These are phyloP conservation scores for Camelus bactrianus DNA, from an alignment of 2,113 vertebrate genomes.

Conservation along the genomic window DNA sequence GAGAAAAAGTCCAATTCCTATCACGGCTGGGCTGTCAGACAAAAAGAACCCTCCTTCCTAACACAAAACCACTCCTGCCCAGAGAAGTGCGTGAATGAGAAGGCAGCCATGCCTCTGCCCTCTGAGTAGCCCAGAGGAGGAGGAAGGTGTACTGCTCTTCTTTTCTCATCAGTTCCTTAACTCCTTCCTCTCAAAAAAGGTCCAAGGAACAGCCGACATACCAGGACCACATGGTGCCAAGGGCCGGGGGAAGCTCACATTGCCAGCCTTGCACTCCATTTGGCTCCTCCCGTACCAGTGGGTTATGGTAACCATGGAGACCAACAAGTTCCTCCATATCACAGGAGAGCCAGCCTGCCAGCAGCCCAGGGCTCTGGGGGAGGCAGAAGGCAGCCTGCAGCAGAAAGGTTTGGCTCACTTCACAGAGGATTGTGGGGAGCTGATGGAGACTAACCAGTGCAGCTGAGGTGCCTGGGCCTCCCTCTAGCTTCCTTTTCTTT, in stretches of 20 bases:
- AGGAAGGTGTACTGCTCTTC: not conserved
- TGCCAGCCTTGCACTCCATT: conserved; percentile 65
- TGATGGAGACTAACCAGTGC: not conserved
- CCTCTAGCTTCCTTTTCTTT: not conserved
- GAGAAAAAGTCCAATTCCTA: conserved; percentile 16
- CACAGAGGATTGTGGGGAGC: not conserved
- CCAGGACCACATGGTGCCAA: conserved; percentile 64
- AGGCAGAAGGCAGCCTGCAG: conserved; percentile 67
- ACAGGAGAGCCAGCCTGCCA: conserved; percentile 74
- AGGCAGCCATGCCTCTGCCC: not conserved
- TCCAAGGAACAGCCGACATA: conserved; percentile 30
- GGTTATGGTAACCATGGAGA: conserved; percentile 83
- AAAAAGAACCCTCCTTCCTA: conserved; percentile 32
- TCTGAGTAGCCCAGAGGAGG: not conserved
- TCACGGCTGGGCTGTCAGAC: not conserved
- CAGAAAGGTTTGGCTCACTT: conserved; percentile 61
- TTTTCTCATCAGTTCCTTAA: conserved; percentile 18
- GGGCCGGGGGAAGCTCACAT: conserved; percentile 59
- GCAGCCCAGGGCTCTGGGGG: conserved; percentile 72
- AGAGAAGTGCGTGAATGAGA: not conserved
- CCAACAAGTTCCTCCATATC: conserved; percentile 77
- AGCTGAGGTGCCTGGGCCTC: not conserved
- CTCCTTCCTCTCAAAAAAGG: conserved; percentile 53
- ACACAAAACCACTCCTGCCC: not conserved
- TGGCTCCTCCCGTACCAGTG: conserved; percentile 75